These are phyloP conservation scores for Nudaria mundana DNA, from an alignment of 2,888 invertebrate genomes.

Conservation along the genomic window DNA sequence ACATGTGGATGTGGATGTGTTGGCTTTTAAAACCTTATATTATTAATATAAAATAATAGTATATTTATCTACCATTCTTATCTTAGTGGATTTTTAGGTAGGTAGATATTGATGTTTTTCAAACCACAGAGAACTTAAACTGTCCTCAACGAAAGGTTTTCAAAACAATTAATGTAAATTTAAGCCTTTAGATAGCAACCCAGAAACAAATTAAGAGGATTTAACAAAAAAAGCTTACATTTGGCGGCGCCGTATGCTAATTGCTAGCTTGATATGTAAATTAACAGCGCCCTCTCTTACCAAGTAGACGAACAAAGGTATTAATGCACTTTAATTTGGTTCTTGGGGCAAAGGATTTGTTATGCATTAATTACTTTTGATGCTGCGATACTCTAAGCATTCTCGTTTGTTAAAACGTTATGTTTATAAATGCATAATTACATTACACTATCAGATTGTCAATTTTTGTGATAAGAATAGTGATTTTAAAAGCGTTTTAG, in stretches of 20 bases:
- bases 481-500: too few species aligned
- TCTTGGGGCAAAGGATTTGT: constrained; percentile 21
- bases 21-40: too few species aligned
- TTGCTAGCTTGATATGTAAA: constrained; percentile 53
- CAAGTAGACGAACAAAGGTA: constrained; percentile 38
- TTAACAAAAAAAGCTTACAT: constrained; percentile 61
- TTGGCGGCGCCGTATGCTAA: constrained; percentile 58
- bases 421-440: too few species aligned
- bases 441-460: too few species aligned
- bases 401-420: too few species aligned
- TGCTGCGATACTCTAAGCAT: too few species aligned
- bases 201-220: constrained; percentile 56
- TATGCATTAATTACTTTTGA: constrained; percentile 3
- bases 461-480: too few species aligned
- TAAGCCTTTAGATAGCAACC: constrained; percentile 23
- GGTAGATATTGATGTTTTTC: too few species aligned
- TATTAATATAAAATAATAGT: too few species aligned
- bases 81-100: too few species aligned
- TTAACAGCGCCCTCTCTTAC: constrained; percentile 54
- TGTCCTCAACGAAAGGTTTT: not conserved
- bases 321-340: constrained; percentile 33
- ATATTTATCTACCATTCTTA: too few species aligned
- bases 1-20: too few species aligned
- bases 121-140: not conserved
- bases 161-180: not conserved